Base-by-base conservation (phyloP, 2,113 vertebrate genomes). In the Antigone vipio region DNA sequence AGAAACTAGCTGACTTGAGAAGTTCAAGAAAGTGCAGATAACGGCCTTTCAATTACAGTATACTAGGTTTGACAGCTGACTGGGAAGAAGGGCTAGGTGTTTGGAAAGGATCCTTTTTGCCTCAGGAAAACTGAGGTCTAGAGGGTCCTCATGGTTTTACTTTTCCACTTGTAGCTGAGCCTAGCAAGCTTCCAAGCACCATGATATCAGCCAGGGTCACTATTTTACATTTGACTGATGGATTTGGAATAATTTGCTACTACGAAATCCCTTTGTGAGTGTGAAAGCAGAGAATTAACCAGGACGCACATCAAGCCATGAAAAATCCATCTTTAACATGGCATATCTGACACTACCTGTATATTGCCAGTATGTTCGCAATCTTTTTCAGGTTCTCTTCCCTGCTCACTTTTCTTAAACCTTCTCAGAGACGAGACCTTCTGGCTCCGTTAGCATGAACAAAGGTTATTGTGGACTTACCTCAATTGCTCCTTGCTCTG, bases 401-500 rank as follows among this genome's bases (percentile, higher is more conserved):
- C 32, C 30, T 12, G 5, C 17, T 83, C 11, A 9, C 44, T 76
- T 87, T 47, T 56, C 58, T 82, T 44, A 35, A 29, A 55, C 34
- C 29, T 84, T 62, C 32, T 52, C 69, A 62, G 58, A 71, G 64
- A 32, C 15, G n/a, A 81, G 22, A 49, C 35, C 12, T n/a, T 69
- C 30, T 53, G 27, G 26, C 40, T 75, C 53, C 6, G 1, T 44
- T 44, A 67, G 18, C 63, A 18, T 27, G 58, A 84, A 3, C 4
- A 89, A 35, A 62, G 26, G 32, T 92, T 63, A 49, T 1, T 81
- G 38, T 30, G 73, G 42, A 78, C 89, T 97, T 77, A 99, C 99
- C 97, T 98, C 50, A 99, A 96, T 60, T 96, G 93, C 30, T 97
- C 97, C 40, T 95, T 96, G 88, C 99, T 99, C 96, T 98, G 98